These are phyloP conservation scores for Eublepharis macularius DNA, from an alignment of 2,113 vertebrate species.

Conservation along the genomic window DNA sequence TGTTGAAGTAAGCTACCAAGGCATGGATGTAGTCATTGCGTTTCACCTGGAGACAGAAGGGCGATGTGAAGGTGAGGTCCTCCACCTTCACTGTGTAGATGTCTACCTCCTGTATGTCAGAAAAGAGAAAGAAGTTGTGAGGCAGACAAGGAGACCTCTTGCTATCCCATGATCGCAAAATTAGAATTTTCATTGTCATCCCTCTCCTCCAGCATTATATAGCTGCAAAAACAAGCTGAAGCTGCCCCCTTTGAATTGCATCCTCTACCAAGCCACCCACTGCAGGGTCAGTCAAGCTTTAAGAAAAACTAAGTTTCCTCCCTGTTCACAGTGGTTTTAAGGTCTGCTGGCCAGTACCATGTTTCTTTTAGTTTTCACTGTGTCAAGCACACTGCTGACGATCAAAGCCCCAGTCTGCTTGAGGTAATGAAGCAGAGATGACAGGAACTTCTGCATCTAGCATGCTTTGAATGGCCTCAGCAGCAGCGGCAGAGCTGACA, in stretches of 20 bases:
- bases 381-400: neutral
- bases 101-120: constrained; percentile 84
- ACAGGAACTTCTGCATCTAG: neutral
- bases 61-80: constrained; percentile 91
- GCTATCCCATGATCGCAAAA: neutral
- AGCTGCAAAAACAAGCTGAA: too few relatives aligned
- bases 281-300: neutral
- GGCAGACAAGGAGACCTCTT: neutral
- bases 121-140: neutral
- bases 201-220: neutral
- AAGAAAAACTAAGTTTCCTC: neutral
- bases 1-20: constrained; percentile 94
- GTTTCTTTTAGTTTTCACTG: neutral
- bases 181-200: neutral
- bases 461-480: neutral
- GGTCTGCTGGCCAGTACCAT: neutral
- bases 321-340: neutral
- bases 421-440: neutral
- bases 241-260: neutral
- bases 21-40: constrained; percentile 93
- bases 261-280: neutral
- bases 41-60: constrained; percentile 93
- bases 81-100: constrained; percentile 94
- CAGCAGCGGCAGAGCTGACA: too few relatives aligned
- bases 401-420: neutral